Base-by-base conservation (phyloP, 2,113 vertebrate species). In the Rhinoderma darwinii region DNA sequence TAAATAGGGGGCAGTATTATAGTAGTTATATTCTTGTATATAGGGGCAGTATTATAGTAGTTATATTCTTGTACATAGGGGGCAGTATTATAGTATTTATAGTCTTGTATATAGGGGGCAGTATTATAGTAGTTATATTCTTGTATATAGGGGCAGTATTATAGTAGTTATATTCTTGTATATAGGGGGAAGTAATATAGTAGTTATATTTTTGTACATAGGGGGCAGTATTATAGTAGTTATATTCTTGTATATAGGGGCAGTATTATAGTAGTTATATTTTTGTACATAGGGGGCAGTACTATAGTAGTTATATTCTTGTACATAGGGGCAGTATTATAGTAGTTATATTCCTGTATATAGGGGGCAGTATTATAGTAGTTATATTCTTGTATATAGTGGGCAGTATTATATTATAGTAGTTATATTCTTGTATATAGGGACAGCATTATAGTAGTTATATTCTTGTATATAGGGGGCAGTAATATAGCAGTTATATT, bases 221-320 rank as follows among this genome's bases (percentile, higher is more conserved):
- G n/a, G 61, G 61, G 9, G 61, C 27, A 66, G 61, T 66, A 66
- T 66, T 66, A 66, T 66, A 32, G 61, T 66, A 66, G 61, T 30
- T 66, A 15, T 30, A 66, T 66, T 66, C 61, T 17, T 66, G 61
- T 66, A 66, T 9, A 66, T 32, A 32, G 27, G 61, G 9, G 61
- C 61, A 66, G 61, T 66, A 32, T 66, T 66, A 66, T 66, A 66
- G 61, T 66, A 66, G 61, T 66, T 66, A 66, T 66, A 59, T 5
- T 63, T 63, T 63, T 63, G n/a, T 27, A 63, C 59, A 27, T 30
- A 63, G 59, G 63, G 63, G 3, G 30, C 61, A n/a, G n/a, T n/a
- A n/a, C n/a, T n/a, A n/a, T n/a, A n/a, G n/a, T n/a, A n/a, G n/a
- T n/a, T n/a, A 66, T 30, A 66, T 66, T 66, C 27, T 66, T 66